phyloP scores from a whole-genome alignment of 2,113 vertebrate genomes.

The Stercorarius parasiticus region DNA sequence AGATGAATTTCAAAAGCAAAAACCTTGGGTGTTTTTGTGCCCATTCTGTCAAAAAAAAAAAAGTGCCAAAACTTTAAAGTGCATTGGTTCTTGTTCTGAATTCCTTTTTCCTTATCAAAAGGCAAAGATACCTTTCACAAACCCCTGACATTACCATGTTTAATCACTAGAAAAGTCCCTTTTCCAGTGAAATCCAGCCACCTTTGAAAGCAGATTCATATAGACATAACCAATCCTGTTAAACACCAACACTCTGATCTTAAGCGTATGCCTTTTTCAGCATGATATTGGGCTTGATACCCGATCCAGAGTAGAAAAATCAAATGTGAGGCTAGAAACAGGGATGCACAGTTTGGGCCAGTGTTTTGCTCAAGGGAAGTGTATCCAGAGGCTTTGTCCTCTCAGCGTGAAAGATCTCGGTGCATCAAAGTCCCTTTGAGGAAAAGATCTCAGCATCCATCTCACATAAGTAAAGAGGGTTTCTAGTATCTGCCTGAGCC shows the following conservation, averaged over 20 bases:
- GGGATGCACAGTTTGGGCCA: background rate
- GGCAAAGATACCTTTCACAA: background rate
- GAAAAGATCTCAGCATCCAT: background rate
- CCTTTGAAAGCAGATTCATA: background rate
- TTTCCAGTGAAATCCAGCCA: background rate
- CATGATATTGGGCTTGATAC: background rate
- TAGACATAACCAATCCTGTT: background rate
- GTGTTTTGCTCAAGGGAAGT: background rate
- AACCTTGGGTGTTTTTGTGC: background rate
- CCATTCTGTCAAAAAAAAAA: background rate
- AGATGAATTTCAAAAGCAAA: background rate
- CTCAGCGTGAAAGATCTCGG: background rate
- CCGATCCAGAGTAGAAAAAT: background rate
- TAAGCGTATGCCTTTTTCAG: background rate
- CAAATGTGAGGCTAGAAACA: background rate
- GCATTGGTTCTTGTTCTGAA: background rate
- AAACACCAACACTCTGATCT: background rate
- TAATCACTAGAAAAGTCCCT: background rate
- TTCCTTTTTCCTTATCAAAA: background rate
- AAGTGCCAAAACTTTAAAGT: background rate
- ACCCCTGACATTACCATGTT: background rate
- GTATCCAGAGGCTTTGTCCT: background rate
- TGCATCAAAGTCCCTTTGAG: background rate
- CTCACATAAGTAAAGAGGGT: background rate
- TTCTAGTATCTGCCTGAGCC: background rate